Percentiles rank a stretch among this genome's conserved stretches.
Conservation (phyloP, 2,113 vertebrate genomes). For the Chauna torquata region DNA sequence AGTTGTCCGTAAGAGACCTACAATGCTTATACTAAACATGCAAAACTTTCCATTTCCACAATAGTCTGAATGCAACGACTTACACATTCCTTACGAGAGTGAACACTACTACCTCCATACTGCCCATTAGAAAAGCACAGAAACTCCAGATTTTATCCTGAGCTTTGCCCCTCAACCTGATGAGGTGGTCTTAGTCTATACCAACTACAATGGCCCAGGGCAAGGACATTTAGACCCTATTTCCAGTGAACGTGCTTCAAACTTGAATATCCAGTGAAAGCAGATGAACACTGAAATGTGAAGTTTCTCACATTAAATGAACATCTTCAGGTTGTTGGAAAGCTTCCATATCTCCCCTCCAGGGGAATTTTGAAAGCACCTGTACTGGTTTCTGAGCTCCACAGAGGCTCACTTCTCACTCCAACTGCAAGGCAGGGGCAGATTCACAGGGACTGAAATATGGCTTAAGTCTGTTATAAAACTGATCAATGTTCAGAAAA, state of each 20-base stretch:
- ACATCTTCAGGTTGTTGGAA: background rate
- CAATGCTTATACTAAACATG: background rate
- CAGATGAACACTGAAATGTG: background rate
- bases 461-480: background rate
- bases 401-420: background rate
- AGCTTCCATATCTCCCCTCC: background rate
- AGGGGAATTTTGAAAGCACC: background rate
- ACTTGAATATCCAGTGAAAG: background rate
- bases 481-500: background rate
- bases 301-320: background rate
- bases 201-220: background rate
- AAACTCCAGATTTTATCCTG: background rate
- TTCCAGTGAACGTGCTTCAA: background rate
- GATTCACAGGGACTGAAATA: background rate
- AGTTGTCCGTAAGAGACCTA: background rate
- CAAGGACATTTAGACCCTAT: background rate
- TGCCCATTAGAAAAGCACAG: background rate
- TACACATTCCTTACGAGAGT: background rate
- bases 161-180: background rate
- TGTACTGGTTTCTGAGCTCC: background rate
- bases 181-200: background rate
- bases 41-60: background rate
- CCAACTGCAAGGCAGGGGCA: background rate
- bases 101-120: fast-evolving
- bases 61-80: background rate